Conservation (phyloP, 1,140 invertebrate genomes). For the Whitmania pigra region DNA sequence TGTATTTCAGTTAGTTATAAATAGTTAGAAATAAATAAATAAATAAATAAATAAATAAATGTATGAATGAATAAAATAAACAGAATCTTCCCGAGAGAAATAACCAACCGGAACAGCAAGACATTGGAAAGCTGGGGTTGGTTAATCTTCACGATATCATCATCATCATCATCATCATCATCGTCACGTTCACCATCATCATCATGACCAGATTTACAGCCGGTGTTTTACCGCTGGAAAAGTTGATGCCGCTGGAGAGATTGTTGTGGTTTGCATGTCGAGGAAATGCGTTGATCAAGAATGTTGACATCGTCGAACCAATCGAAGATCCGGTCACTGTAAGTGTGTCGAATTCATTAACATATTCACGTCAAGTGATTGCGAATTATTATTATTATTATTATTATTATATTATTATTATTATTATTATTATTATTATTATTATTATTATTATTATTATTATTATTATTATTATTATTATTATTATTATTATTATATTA, state of each 20-base stretch:
- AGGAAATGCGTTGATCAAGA: constrained; percentile 68
- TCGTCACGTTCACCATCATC: not conserved
- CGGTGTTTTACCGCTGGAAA: constrained; percentile 58
- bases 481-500: too few relatives aligned
- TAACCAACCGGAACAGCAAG: not conserved
- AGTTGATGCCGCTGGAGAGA: constrained; percentile 87
- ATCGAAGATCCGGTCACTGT: constrained; percentile 47
- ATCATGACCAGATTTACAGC: constrained; percentile 45
- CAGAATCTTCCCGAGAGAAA: too few relatives aligned
- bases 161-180: not conserved
- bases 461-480: too few relatives aligned
- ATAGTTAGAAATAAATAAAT: too few relatives aligned
- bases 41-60: too few relatives aligned
- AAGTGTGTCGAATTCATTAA: constrained; percentile 47
- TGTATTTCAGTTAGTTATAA: too few relatives aligned
- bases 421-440: too few relatives aligned
- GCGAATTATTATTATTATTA: too few relatives aligned
- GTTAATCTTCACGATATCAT: not conserved
- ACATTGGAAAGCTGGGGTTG: not conserved
- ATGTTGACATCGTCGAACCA: constrained; percentile 38
- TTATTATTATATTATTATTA: too few relatives aligned
- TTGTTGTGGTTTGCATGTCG: constrained; percentile 95
- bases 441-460: too few relatives aligned
- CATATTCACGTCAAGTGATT: too few relatives aligned
- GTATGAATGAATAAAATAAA: too few relatives aligned